These are phyloP conservation scores for Sturnus vulgaris DNA, from an alignment of 2,113 vertebrate genomes.

Conservation along the genomic window DNA sequence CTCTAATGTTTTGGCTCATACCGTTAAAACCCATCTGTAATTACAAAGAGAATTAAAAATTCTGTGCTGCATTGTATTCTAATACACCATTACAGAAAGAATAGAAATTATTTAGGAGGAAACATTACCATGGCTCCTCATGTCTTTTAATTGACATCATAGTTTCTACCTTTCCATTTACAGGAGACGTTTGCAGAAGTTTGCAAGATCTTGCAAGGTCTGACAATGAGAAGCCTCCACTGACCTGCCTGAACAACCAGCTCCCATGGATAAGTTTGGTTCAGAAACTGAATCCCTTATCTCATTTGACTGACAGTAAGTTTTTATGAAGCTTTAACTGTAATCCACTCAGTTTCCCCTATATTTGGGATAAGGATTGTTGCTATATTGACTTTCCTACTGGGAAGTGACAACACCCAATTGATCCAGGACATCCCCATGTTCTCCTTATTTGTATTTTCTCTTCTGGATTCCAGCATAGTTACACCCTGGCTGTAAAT, in stretches of 20 bases:
- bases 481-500: not conserved
- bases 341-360: not conserved
- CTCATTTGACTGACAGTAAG: not conserved
- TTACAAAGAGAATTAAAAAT: not conserved
- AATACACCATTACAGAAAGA: not conserved
- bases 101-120: not conserved
- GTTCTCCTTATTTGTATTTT: not conserved
- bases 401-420: not conserved
- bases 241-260: not conserved
- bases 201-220: not conserved
- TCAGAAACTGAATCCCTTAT: not conserved
- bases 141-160: fast-evolving
- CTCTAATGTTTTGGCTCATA: not conserved
- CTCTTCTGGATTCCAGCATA: not conserved
- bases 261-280: not conserved
- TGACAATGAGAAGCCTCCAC: not conserved
- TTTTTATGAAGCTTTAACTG: not conserved
- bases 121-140: not conserved
- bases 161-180: not conserved
- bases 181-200: not conserved
- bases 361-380: not conserved
- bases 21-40: not conserved
- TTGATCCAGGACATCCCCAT: not conserved
- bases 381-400: not conserved
- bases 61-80: fast-evolving